Percentiles rank a stretch among this genome's conserved stretches.
Conservation (phyloP, 2,888 invertebrate genomes). For the Aphodius granarius region DNA sequence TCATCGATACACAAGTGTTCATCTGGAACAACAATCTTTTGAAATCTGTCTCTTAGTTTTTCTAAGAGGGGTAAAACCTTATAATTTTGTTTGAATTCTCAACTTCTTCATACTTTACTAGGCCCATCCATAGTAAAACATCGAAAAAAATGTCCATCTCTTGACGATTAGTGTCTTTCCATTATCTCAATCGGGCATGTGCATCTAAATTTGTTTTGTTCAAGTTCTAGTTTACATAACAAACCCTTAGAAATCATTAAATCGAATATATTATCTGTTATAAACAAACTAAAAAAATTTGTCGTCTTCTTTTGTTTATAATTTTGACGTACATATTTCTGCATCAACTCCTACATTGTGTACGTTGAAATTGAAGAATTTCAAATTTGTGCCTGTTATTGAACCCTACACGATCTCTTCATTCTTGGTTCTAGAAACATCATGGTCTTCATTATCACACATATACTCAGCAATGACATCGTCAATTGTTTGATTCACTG, state of each 20-base stretch:
- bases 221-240: background rate
- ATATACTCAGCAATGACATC: background rate
- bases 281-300: background rate
- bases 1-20: slow-evolving; percentile 35
- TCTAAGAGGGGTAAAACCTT: background rate
- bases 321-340: background rate
- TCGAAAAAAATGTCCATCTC: background rate
- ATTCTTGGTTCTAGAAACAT: background rate
- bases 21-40: slow-evolving; percentile 23
- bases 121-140: background rate
- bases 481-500: background rate
- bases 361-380: background rate
- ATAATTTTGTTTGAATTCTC: background rate
- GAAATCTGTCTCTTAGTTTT: background rate
- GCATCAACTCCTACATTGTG: background rate
- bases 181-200: background rate
- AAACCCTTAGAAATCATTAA: background rate
- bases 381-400: background rate
- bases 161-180: background rate
- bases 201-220: background rate
- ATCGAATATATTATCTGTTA: background rate
- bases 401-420: background rate
- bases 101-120: background rate
- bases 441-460: background rate
- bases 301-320: background rate